Conservation (phyloP, 2,797 vertebrate species). For the Gymnocypris eckloni region DNA sequence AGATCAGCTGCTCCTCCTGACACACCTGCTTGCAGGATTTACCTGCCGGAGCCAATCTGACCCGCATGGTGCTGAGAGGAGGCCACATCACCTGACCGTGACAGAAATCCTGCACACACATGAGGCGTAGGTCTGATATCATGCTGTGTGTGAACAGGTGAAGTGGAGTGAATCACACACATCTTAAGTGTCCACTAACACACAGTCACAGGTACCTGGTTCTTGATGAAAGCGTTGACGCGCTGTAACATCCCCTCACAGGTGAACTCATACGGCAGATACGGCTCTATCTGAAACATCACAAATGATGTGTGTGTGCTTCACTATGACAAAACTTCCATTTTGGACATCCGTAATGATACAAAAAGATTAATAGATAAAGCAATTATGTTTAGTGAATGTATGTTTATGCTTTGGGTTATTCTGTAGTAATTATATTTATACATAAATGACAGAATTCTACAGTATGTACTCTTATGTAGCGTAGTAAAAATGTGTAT, state of each 20-base stretch:
- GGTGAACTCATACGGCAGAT: slow-evolving; percentile 97
- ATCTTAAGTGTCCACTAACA: background rate
- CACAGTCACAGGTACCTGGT: slow-evolving; percentile 80
- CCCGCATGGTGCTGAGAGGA: slow-evolving; percentile 89
- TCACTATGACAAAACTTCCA: background rate
- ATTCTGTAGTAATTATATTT: too few relatives aligned
- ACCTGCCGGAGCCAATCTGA: slow-evolving; percentile 88
- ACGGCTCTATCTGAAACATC: slow-evolving; percentile 89
- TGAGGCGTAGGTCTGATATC: background rate
- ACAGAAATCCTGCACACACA: slow-evolving; percentile 90
- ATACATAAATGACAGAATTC: too few relatives aligned
- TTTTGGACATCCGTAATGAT: background rate
- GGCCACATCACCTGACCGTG: slow-evolving; percentile 99
- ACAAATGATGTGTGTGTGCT: background rate
- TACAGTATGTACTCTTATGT: background rate
- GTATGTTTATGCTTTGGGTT: background rate
- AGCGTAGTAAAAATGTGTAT: background rate
- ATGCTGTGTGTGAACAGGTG: background rate
- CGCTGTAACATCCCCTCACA: slow-evolving; percentile 98
- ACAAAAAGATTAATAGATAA: background rate
- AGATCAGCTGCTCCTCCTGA: slow-evolving; percentile 97
- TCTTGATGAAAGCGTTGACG: slow-evolving; percentile 95
- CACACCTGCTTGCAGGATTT: slow-evolving; percentile 96
- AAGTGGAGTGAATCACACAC: background rate
- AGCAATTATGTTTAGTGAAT: background rate